Evolutionary conservation across 2,113 vertebrate species (phyloP), one percentile per base, ranked within the genome.

Genomic region (Pollimyrus isidori): DNA sequence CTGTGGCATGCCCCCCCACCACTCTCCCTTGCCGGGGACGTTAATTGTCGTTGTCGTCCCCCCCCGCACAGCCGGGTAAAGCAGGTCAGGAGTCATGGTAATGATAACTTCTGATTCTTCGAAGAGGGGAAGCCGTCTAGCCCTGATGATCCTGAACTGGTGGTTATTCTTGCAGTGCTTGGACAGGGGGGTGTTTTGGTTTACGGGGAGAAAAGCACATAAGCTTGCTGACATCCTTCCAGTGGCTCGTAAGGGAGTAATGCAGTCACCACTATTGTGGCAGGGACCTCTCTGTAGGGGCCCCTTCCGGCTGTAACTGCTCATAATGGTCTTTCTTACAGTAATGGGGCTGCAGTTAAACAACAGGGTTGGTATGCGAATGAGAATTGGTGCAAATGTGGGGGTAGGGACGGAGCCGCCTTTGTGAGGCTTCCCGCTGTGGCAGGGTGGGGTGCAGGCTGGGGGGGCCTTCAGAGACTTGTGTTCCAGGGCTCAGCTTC

Each of bases 381-480:
- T 95, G 89, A 94, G 92, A 95, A 94, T 93, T 23, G 76, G 90
- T 95, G 93, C 93, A 94, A 95, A 94, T 94, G 91, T 26, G 89
- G 42, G 87, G 15, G 17, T 3, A 48, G 26, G 19, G 89, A 65
- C 0, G 90, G 90, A 26, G 82, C 45, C 10, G 7, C 7, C 82
- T 48, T 84, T 39, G 30, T 42, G 35, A 42, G 73, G 73, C 26
- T 35, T 42, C 26, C 73, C 73, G 15, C 73, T 39, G 73, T 19
- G 73, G 73, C 13, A 39, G 30, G 35, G 11, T 15, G 30, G 30
- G 69, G 69, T 39, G 69, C 35, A 19, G 73, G 35, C 2, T 35
- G 17, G 73, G 17, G 13, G 73, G 73, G 35, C 73, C 73, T 80
- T 80, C 73, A 42, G 73, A 35, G 35, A 19, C 35, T 42, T 0